A percentile compares a stretch with the other conserved stretches of the same genome.
These are phyloP conservation scores for Sialis lutaria DNA, from an alignment of 2,888 invertebrate genomes.

Conservation along the genomic window DNA sequence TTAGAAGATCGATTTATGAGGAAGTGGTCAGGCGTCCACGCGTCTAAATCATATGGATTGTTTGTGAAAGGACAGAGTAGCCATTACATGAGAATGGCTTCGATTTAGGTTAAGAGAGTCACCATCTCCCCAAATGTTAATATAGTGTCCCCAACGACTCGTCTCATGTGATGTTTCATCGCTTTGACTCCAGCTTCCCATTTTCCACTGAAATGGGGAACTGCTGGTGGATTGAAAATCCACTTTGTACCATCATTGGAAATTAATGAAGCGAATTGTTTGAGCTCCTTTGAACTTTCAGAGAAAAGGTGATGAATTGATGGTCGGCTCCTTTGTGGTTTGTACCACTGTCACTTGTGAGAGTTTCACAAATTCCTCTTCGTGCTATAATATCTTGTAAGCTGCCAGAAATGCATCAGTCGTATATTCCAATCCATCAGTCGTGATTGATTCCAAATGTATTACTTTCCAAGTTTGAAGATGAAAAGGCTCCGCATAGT, in stretches of 20 bases:
- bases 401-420: too few relatives aligned
- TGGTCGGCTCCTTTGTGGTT: too few relatives aligned
- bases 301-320: too few relatives aligned
- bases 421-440: too few relatives aligned
- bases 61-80: slow-evolving; percentile 14
- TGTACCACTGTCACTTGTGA: too few relatives aligned
- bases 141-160: slow-evolving; percentile 11
- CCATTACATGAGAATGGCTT: slow-evolving; percentile 17
- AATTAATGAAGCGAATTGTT: not conserved
- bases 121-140: slow-evolving; percentile 16
- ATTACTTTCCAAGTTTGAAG: too few relatives aligned
- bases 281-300: not conserved
- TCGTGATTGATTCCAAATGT: too few relatives aligned
- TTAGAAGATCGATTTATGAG: not conserved
- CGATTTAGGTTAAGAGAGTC: slow-evolving; percentile 16
- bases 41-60: slow-evolving; percentile 14
- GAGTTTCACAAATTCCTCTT: too few relatives aligned
- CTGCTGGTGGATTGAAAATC: slow-evolving; percentile 1
- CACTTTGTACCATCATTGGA: not conserved
- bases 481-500: too few relatives aligned
- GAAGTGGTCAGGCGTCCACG: slow-evolving; percentile 8
- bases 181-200: slow-evolving; percentile 19
- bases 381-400: too few relatives aligned
- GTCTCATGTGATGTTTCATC: slow-evolving; percentile 16
- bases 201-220: slow-evolving; percentile 9